These are phyloP conservation scores for Drosophila monieri DNA, from an alignment of 2,888 invertebrate genomes.

Conservation along the genomic window DNA sequence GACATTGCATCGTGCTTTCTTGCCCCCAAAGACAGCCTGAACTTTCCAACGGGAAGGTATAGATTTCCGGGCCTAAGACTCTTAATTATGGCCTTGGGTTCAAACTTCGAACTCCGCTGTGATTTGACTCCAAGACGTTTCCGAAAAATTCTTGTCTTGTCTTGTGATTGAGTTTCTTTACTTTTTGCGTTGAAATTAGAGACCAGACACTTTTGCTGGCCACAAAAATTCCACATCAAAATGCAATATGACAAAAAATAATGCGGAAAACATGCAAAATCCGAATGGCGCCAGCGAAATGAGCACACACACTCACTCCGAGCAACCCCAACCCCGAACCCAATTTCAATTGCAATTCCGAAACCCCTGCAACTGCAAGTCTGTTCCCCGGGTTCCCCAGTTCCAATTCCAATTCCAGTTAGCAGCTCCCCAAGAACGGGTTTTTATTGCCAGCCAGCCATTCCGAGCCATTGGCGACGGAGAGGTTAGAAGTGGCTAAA, in stretches of 20 bases:
- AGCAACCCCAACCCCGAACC: conserved; percentile 2
- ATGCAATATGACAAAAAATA: conserved; percentile 70
- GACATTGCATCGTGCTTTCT: conserved; percentile 56
- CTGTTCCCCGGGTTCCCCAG: conserved; percentile 13
- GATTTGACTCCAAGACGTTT: conserved; percentile 1
- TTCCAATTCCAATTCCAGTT: conserved; percentile 40
- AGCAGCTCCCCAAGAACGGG: conserved; percentile 43
- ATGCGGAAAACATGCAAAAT: conserved; percentile 70
- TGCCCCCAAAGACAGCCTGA: conserved; percentile 1
- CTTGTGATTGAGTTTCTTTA: conserved; percentile 27
- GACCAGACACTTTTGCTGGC: conserved; percentile 76
- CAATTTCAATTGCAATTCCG: conserved; percentile 8
- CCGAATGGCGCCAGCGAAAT: conserved; percentile 70
- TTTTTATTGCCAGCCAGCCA: conserved; percentile 42
- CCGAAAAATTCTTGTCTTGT: conserved; percentile 43
- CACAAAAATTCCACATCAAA: conserved; percentile 48
- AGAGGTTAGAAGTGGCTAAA: conserved; percentile 40
- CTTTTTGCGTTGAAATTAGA: conserved; percentile 70
- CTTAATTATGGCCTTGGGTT: conserved; percentile 65
- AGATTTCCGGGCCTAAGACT: conserved; percentile 7
- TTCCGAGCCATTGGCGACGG: conserved; percentile 34
- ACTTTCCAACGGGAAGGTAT: not conserved
- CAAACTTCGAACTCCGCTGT: not conserved
- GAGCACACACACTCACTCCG: conserved; percentile 55
- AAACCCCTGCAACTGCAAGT: conserved; percentile 1